A percentile compares a stretch with the other conserved stretches of the same genome.
These are phyloP conservation scores for Oligia fasciuncula DNA, from an alignment of 2,888 invertebrate genomes.

Conservation along the genomic window DNA sequence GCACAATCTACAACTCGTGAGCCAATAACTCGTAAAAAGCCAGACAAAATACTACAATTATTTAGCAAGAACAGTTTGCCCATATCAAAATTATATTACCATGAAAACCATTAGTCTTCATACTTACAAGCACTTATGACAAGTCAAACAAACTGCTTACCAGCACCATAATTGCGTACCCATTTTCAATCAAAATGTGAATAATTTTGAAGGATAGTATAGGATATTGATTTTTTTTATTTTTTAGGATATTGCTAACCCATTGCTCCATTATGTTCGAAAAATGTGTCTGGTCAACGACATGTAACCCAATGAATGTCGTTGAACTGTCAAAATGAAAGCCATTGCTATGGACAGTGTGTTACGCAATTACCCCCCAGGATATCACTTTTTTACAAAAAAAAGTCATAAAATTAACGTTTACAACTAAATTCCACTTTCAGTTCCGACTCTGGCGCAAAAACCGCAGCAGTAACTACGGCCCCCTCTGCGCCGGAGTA, in stretches of 20 bases:
- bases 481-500: constrained; percentile 90
- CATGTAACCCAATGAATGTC: neutral
- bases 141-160: neutral
- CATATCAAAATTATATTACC: neutral
- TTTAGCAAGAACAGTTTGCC: neutral
- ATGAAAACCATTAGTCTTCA: neutral
- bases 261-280: too few relatives aligned
- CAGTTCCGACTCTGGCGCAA: constrained; percentile 92
- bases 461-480: constrained; percentile 84
- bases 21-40: neutral
- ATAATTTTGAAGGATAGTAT: too few relatives aligned
- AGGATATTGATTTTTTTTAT: too few relatives aligned
- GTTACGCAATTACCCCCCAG: neutral
- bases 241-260: too few relatives aligned
- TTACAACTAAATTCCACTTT: constrained; percentile 38
- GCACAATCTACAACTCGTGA: too few relatives aligned
- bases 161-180: too few relatives aligned
- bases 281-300: too few relatives aligned
- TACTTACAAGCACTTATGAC: neutral
- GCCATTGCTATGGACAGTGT: neutral
- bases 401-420: neutral
- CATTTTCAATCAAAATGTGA: neutral
- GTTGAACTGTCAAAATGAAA: neutral
- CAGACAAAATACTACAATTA: neutral
- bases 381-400: neutral